A percentile compares a stretch with the other conserved stretches of the same genome.
These are phyloP conservation scores for Cecidostiba fungosa DNA, from an alignment of 2,888 invertebrate species.

Conservation along the genomic window DNA sequence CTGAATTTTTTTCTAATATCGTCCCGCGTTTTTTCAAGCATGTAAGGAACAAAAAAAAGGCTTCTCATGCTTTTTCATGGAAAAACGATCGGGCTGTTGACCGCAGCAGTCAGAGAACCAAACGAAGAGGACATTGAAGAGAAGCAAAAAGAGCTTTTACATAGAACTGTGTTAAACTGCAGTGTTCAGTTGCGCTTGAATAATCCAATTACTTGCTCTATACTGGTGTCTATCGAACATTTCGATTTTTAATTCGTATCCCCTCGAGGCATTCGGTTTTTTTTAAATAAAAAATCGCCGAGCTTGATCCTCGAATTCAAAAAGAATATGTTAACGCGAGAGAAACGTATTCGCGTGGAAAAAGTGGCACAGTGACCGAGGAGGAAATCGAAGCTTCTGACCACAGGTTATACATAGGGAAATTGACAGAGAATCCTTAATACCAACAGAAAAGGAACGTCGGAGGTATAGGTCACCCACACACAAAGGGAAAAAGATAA, in stretches of 20 bases:
- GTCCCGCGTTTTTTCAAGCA: no score
- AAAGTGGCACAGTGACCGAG: not conserved
- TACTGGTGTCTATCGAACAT: not conserved
- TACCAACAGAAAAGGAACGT: no score
- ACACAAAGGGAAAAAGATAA: not conserved
- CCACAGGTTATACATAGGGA: not conserved
- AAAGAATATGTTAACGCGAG: not conserved
- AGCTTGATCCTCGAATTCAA: not conserved
- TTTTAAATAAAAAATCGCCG: no score
- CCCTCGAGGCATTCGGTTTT: no score
- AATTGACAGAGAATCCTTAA: not conserved
- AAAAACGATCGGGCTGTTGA: not conserved
- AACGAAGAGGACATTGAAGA: not conserved
- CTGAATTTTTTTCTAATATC: no score
- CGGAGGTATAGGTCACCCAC: not conserved
- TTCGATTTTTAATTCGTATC: not conserved
- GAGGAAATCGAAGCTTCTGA: not conserved
- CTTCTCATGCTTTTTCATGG: not conserved
- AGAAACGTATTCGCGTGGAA: not conserved
- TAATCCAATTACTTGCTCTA: not conserved
- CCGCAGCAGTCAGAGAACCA: not conserved
- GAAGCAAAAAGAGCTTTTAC: not conserved
- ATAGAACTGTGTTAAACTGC: not conserved
- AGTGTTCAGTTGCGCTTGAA: not conserved
- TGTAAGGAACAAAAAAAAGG: not conserved